These are phyloP conservation scores for Bolinopsis microptera DNA, from an alignment of 37 sponge, comb jelly and placozoan genomes.

Conservation along the genomic window DNA sequence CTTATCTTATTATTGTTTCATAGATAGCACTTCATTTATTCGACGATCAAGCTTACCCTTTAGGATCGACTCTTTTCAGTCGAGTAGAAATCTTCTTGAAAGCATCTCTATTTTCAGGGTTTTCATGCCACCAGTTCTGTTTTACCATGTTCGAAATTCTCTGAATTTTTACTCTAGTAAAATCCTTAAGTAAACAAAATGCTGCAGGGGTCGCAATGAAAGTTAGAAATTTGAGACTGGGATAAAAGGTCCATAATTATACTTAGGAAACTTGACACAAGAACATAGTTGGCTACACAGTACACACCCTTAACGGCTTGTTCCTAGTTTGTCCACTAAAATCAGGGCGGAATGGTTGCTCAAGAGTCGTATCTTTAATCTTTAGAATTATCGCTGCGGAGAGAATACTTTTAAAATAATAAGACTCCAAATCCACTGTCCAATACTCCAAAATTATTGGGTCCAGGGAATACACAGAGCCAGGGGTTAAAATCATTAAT, in stretches of 20 bases:
- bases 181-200: too few relatives aligned
- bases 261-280: too few relatives aligned
- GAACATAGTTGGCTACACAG: too few relatives aligned
- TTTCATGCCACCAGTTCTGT: constrained; percentile 9
- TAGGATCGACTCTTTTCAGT: neutral
- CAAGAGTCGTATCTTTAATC: neutral
- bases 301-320: neutral
- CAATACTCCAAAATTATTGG: too few relatives aligned
- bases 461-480: too few relatives aligned
- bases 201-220: too few relatives aligned
- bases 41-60: neutral
- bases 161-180: neutral
- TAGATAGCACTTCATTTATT: neutral
- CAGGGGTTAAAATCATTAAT: too few relatives aligned
- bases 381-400: neutral
- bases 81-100: neutral
- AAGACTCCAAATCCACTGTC: too few relatives aligned
- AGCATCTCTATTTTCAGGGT: neutral
- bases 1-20: neutral
- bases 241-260: too few relatives aligned
- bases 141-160: neutral
- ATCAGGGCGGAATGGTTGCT: neutral
- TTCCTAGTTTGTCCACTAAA: neutral
- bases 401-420: too few relatives aligned
- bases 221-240: too few relatives aligned